A percentile compares a stretch with the other conserved stretches of the same genome.
Conservation (phyloP, 2,888 invertebrate genomes). For the Napeogenes sylphis region DNA sequence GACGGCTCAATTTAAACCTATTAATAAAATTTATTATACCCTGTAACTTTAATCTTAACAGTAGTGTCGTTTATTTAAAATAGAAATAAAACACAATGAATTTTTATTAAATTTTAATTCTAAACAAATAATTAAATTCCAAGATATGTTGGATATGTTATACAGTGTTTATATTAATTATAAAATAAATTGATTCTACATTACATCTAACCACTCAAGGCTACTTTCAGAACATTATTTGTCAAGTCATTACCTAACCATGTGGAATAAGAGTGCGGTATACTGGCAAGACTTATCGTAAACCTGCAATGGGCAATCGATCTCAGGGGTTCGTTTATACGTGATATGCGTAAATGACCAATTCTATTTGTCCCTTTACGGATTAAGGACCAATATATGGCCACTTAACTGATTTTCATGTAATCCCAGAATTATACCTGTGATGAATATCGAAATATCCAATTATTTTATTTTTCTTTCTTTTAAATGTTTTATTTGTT, state of each 20-base stretch:
- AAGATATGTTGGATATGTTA: too few species aligned
- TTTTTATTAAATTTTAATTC: too few species aligned
- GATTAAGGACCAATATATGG: constrained; percentile 20
- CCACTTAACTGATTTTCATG: constrained; percentile 24
- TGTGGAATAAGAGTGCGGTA: constrained; percentile 37
- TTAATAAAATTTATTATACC: too few species aligned
- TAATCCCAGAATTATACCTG: constrained; percentile 8
- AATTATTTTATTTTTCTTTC: background rate
- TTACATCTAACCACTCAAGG: too few species aligned
- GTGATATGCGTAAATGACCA: constrained; percentile 46
- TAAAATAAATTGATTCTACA: too few species aligned
- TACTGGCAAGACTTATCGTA: constrained; percentile 39
- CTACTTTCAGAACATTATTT: constrained; percentile 8
- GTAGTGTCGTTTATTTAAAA: too few species aligned
- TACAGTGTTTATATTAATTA: too few species aligned
- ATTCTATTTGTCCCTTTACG: constrained; percentile 31
- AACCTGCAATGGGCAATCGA: constrained; percentile 45
- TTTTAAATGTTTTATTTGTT: too few species aligned
- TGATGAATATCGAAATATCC: constrained; percentile 4
- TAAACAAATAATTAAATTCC: too few species aligned
- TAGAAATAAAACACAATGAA: too few species aligned
- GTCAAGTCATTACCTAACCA: constrained; percentile 7
- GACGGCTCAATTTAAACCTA: too few species aligned
- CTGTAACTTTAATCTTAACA: too few species aligned
- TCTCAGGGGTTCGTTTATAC: constrained; percentile 41